Percentiles rank a stretch among this genome's conserved stretches.
phyloP scores from a whole-genome alignment of 2,888 invertebrate genomes.

The Bhutanitis thaidina region DNA sequence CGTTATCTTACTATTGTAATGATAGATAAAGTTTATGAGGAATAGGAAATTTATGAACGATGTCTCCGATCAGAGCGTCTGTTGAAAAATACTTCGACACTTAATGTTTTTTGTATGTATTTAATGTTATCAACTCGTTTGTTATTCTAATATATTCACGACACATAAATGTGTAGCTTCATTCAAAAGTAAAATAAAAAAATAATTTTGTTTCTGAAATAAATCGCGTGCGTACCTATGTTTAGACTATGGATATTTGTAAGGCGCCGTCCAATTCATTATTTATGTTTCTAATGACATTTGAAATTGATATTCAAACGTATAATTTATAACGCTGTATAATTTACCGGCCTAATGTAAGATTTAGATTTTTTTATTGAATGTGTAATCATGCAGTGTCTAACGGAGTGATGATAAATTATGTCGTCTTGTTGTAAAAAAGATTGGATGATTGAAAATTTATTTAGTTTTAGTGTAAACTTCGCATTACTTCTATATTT shows the following conservation, averaged over 20 bases:
- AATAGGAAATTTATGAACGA: too few relatives aligned
- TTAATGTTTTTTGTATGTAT: too few relatives aligned
- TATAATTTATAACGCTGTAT: conserved; percentile 8
- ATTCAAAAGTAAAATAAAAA: conserved; percentile 7
- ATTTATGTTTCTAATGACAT: conserved; percentile 16
- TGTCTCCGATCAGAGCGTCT: too few relatives aligned
- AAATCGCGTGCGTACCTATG: background rate
- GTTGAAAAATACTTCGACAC: too few relatives aligned
- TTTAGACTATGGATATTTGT: conserved; percentile 7
- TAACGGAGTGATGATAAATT: conserved; percentile 5
- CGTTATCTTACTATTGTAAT: too few relatives aligned
- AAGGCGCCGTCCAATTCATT: conserved; percentile 1
- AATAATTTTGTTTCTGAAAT: conserved; percentile 9
- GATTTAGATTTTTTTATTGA: conserved; percentile 7
- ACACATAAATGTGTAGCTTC: background rate
- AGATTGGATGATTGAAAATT: too few relatives aligned
- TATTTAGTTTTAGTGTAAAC: too few relatives aligned
- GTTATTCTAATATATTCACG: conserved; percentile 10
- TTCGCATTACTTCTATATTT: too few relatives aligned
- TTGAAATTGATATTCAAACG: conserved; percentile 16
- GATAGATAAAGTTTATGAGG: too few relatives aligned
- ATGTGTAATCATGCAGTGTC: background rate
- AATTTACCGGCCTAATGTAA: conserved; percentile 1
- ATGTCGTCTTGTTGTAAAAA: background rate
- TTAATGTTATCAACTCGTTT: too few relatives aligned